Conservation (phyloP, 2,797 vertebrate genomes). For the Macrochelys suwanniensis region DNA sequence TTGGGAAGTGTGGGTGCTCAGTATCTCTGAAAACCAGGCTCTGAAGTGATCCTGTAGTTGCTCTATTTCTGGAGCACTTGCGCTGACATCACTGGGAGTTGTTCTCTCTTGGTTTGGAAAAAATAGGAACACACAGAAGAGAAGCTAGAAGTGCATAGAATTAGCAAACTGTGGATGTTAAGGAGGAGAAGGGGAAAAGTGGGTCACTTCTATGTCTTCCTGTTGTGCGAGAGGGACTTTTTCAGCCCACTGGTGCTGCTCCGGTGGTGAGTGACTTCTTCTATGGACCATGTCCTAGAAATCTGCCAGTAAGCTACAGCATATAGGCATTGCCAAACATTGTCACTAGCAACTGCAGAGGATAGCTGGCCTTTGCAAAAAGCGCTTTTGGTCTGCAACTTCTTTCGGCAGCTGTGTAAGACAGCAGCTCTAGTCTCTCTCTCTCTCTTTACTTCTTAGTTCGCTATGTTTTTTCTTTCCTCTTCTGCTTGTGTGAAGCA, state of each 20-base stretch:
- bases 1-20: not conserved
- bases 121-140: not conserved
- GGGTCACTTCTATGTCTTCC: not conserved
- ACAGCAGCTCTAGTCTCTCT: not conserved
- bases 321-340: not conserved
- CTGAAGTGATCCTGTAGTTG: not conserved
- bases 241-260: not conserved
- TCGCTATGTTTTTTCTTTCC: not conserved
- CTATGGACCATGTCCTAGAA: not conserved
- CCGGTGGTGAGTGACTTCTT: not conserved
- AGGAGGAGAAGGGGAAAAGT: accelerated
- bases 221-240: not conserved
- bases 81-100: not conserved
- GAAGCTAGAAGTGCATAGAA: not conserved
- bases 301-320: not conserved
- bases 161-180: not conserved
- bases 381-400: not conserved
- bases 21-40: not conserved
- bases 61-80: not conserved
- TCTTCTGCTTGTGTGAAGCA: not conserved
- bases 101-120: not conserved
- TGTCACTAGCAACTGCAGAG: not conserved
- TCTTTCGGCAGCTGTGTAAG: not conserved
- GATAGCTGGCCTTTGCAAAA: not conserved
- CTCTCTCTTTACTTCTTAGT: not conserved